phyloP scores from a whole-genome alignment of 2,797 vertebrate genomes.

The Spatula clypeata region DNA sequence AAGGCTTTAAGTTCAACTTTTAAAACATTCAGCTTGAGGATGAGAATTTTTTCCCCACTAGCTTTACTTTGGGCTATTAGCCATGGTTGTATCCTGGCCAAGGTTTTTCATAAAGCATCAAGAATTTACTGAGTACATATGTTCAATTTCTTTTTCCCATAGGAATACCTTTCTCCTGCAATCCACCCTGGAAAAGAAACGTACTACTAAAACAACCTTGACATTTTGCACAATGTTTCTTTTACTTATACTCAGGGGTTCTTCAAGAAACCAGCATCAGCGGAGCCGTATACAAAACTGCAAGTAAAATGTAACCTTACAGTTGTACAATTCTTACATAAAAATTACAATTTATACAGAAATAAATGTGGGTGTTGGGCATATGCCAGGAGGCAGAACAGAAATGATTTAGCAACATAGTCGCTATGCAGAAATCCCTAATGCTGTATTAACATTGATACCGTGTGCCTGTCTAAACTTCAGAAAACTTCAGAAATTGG shows the following conservation, averaged over 20 bases:
- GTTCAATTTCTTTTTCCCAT: conserved; percentile 31
- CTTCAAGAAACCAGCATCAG: conserved; percentile 22
- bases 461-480: neutral
- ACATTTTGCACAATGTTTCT: neutral
- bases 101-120: conserved; percentile 64
- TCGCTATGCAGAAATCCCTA: neutral
- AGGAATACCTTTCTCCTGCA: conserved; percentile 57
- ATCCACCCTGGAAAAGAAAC: conserved; percentile 62
- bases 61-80: conserved; percentile 59
- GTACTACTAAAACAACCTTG: conserved; percentile 36
- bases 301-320: neutral
- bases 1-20: conserved; percentile 38
- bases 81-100: conserved; percentile 71
- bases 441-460: neutral
- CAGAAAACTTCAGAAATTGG: neutral
- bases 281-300: fast-evolving
- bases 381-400: neutral
- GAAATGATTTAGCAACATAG: neutral
- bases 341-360: neutral
- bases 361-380: neutral
- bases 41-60: conserved; percentile 19
- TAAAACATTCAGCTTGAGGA: conserved; percentile 1
- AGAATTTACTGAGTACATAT: conserved; percentile 75
- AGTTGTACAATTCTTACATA: neutral
- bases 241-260: conserved; percentile 11